Percentiles rank a stretch among this genome's conserved stretches.
These are phyloP conservation scores for Knipowitschia caucasica DNA, from an alignment of 2,797 vertebrate genomes.

Conservation along the genomic window DNA sequence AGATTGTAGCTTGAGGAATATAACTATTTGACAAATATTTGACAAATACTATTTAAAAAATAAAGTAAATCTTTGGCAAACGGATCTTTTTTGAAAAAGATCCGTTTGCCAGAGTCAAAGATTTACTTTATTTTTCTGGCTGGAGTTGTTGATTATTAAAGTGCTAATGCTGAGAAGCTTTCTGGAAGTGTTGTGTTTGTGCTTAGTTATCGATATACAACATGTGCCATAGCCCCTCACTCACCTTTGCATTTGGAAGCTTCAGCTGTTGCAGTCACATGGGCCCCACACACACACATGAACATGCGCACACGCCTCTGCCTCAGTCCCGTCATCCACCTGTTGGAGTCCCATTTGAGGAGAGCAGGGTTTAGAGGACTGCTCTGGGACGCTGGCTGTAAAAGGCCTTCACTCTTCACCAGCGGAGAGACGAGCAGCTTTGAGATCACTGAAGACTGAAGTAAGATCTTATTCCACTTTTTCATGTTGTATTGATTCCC, in stretches of 20 bases:
- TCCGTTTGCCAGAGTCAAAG: no score
- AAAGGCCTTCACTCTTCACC: background rate
- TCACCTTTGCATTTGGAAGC: slow-evolving; percentile 55
- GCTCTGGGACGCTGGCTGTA: slow-evolving; percentile 4
- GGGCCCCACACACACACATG: slow-evolving; percentile 20
- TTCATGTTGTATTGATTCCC: no score
- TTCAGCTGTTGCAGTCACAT: slow-evolving; percentile 69
- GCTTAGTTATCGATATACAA: no score
- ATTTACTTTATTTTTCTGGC: no score
- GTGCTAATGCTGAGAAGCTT: no score
- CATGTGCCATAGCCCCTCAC: slow-evolving; percentile 27
- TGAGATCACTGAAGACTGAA: slow-evolving; percentile 16
- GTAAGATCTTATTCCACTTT: background rate
- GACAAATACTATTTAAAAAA: no score
- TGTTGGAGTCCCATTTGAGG: slow-evolving; percentile 59
- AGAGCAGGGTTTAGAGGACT: slow-evolving; percentile 28
- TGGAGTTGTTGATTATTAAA: no score
- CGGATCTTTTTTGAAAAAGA: no score
- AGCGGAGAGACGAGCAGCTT: slow-evolving; percentile 17
- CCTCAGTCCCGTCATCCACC: slow-evolving; percentile 54
- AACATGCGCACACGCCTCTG: slow-evolving; percentile 10
- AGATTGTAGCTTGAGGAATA: no score
- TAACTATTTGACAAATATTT: no score
- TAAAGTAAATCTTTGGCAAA: no score
- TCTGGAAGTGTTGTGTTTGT: no score